These are phyloP conservation scores for Sicus ferrugineus DNA, from an alignment of 2,888 invertebrate species.

Conservation along the genomic window DNA sequence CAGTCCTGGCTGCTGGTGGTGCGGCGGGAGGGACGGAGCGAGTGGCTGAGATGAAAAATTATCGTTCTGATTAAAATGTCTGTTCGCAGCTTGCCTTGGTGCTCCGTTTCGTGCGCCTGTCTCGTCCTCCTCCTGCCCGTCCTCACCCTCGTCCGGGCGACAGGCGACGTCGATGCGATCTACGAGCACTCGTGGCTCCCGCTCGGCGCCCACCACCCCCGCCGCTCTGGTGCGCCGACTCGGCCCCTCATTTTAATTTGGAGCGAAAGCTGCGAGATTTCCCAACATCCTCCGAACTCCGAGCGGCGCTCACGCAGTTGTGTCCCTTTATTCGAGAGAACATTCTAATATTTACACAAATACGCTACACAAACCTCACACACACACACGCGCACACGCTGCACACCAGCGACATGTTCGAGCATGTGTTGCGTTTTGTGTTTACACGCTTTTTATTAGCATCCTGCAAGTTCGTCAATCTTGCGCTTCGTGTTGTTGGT, in stretches of 20 bases:
- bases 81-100: constrained; percentile 3
- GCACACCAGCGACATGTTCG: constrained; percentile 33
- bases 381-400: background rate
- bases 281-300: background rate
- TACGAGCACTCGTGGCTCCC: background rate
- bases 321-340: background rate
- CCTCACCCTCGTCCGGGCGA: background rate
- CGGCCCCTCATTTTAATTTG: too few relatives aligned
- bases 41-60: constrained; percentile 33
- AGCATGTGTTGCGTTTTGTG: constrained; percentile 33
- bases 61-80: constrained; percentile 37
- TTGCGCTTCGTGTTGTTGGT: background rate
- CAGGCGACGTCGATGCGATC: background rate
- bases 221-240: background rate
- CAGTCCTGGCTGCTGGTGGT: background rate
- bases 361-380: background rate
- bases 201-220: background rate
- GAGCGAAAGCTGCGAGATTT: background rate
- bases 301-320: background rate
- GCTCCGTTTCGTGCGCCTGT: background rate
- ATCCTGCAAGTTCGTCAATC: background rate
- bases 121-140: background rate
- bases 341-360: background rate
- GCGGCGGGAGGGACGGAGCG: background rate
- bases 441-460: constrained; percentile 22